These are phyloP conservation scores for Cyprinus carpio DNA, from an alignment of 2,113 vertebrate genomes.

Conservation along the genomic window DNA sequence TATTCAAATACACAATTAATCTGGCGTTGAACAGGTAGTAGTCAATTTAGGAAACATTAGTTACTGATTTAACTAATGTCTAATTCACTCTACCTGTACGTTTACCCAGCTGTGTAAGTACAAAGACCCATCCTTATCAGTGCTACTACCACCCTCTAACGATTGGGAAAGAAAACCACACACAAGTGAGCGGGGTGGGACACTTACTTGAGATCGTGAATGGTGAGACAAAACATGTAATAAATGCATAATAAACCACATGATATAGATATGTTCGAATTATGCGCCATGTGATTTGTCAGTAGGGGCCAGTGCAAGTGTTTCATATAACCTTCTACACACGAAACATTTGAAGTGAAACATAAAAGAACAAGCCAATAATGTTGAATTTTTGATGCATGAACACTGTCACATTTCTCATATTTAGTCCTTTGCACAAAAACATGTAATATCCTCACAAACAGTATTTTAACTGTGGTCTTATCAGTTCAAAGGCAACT, in stretches of 20 bases:
- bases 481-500: slow-evolving; percentile 48
- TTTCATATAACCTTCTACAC: neutral
- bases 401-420: neutral
- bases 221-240: neutral
- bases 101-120: slow-evolving; percentile 66
- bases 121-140: slow-evolving; percentile 66
- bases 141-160: neutral
- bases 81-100: slow-evolving; percentile 48
- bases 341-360: too few relatives aligned
- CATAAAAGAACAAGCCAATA: neutral
- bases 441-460: neutral
- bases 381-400: neutral
- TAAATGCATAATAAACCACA: neutral
- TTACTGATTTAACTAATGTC: slow-evolving; percentile 45
- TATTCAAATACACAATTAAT: too few relatives aligned
- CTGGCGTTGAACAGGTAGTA: neutral
- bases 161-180: neutral
- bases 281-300: neutral
- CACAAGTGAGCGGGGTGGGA: neutral
- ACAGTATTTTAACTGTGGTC: slow-evolving; percentile 5
- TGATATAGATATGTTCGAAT: neutral
- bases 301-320: neutral
- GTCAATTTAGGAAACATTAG: slow-evolving; percentile 45
- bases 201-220: neutral
- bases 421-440: neutral